phyloP scores from a whole-genome alignment of 2,888 invertebrate genomes.

The Amorpha juglandis region DNA sequence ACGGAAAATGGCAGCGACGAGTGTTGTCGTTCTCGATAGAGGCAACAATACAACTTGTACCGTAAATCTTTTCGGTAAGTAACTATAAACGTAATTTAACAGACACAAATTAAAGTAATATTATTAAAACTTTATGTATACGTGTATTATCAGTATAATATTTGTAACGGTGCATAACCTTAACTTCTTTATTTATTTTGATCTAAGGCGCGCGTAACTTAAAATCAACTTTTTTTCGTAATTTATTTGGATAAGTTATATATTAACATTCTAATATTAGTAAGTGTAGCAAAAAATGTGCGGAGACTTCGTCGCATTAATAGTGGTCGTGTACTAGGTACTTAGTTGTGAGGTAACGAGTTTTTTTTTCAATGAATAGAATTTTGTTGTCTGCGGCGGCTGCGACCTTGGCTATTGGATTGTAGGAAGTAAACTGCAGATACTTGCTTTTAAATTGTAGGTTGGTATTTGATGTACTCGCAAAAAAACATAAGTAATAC shows the following conservation, averaged over 20 bases:
- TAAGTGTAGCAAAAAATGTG: constrained; percentile 20
- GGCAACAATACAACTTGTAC: constrained; percentile 98
- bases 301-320: constrained; percentile 25
- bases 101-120: constrained; percentile 29
- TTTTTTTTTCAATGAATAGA: constrained; percentile 76
- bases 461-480: constrained; percentile 82
- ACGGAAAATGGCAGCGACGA: constrained; percentile 91
- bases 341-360: constrained; percentile 65
- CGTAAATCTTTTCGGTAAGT: constrained; percentile 97
- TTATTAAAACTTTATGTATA: constrained; percentile 25
- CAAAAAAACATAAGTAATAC: constrained; percentile 76
- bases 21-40: constrained; percentile 97
- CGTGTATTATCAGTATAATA: constrained; percentile 17
- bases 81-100: constrained; percentile 38
- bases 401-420: constrained; percentile 83
- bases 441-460: constrained; percentile 83
- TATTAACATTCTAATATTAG: constrained; percentile 3
- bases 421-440: constrained; percentile 84
- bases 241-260: constrained; percentile 24
- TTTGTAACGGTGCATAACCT: constrained; percentile 60
- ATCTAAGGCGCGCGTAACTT: constrained; percentile 74
- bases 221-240: constrained; percentile 42
- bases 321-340: constrained; percentile 35
- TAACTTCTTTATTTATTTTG: constrained; percentile 67
- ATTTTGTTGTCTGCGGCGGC: constrained; percentile 75